Evolutionary conservation across 2,797 vertebrate genomes (phyloP), one percentile per base, ranked within the genome.

Genomic region (Platalea minor): DNA sequence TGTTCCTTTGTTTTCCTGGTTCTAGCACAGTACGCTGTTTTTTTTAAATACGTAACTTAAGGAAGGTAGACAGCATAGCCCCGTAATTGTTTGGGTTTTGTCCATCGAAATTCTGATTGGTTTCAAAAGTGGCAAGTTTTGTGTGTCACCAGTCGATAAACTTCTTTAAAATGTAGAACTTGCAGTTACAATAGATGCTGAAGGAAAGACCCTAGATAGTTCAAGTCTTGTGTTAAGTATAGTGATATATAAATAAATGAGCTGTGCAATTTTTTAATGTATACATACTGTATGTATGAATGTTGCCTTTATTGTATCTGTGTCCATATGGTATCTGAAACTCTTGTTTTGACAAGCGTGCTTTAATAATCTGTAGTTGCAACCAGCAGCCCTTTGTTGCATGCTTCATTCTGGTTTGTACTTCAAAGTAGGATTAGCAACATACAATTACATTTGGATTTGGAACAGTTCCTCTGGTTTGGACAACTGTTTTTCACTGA

Each of bases 381-480:
- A 24, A 1, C 9, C 4, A 18, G 57, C 6, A 29, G 57, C 50
- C 15, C 24, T 53, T 73, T 8, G 25, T 46, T 35, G 56, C 18
- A 5, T 18, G 29, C 16, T 21, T 53, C 16, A 0, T 39, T 21
- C 39, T 4, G 10, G 21, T 18, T 17, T 45, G 51, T 13, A 7
- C n/a, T 35, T 67, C 4, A 1, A 8, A 16, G 41, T 0, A 3
- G 14, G 2, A 12, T 64, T n/a, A 7, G 25, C 20, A 13, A 9
- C 15, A 1, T 25, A 6, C 7, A 3, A 4, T 46, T 26, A 11
- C 23, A 1, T 26, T 41, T 41, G 11, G 20, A 3, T 48, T n/a
- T 43, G 69, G 50, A 33, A 3, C 9, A 5, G 25, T 11, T 75
- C 23, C 14, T 68, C 37, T 25, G 12, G 13, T 54, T 5, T 57